Percentiles rank a stretch among this genome's conserved stretches.
Conservation (phyloP, 2,888 invertebrate species). For the Amblyteles armatorius region DNA sequence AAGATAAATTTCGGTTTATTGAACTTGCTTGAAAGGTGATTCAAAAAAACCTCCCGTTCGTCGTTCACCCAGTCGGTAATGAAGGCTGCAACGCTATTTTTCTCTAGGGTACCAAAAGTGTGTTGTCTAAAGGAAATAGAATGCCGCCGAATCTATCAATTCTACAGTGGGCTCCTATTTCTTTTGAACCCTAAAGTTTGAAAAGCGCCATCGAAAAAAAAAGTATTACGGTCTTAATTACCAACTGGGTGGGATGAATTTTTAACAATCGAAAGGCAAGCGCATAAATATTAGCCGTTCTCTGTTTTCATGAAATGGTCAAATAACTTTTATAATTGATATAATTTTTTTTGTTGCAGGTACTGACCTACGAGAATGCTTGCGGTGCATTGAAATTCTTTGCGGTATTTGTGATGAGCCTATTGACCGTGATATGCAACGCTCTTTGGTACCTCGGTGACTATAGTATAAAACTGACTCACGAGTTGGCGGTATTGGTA, state of each 20-base stretch:
- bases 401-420: slow-evolving; percentile 77
- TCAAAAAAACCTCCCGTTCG: background rate
- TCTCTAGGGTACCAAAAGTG: no score
- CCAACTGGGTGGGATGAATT: no score
- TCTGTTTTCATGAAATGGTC: background rate
- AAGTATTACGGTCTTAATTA: background rate
- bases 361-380: slow-evolving; percentile 79
- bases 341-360: slow-evolving; percentile 68
- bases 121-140: no score
- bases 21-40: background rate
- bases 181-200: no score
- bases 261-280: no score
- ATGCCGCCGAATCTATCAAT: no score
- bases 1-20: slow-evolving; percentile 17
- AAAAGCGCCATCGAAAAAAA: background rate
- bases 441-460: slow-evolving; percentile 78
- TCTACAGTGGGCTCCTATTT: no score
- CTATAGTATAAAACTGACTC: slow-evolving; percentile 79
- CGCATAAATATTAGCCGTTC: background rate
- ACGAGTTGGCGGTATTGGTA: slow-evolving; percentile 78
- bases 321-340: background rate
- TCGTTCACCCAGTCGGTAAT: background rate
- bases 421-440: slow-evolving; percentile 76
- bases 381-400: slow-evolving; percentile 78
- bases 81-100: no score